phyloP scores from a whole-genome alignment of 2,888 invertebrate genomes.

The Adelognathus sp. region DNA sequence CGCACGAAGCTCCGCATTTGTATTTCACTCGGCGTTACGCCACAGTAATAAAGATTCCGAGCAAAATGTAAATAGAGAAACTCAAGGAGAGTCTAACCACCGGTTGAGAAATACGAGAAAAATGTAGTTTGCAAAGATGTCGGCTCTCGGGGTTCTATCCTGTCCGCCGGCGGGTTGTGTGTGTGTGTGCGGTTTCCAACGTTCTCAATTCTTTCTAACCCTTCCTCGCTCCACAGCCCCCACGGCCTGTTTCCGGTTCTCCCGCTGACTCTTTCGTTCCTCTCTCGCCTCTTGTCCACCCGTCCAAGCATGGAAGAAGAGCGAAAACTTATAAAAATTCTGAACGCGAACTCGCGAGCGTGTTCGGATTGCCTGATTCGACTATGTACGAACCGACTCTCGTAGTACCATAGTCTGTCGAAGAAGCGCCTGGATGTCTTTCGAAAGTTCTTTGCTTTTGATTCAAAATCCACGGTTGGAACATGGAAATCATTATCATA shows the following conservation, averaged over 20 bases:
- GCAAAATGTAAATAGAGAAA: background rate
- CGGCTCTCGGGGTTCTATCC: constrained; percentile 32
- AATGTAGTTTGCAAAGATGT: constrained; percentile 55
- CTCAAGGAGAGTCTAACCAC: background rate
- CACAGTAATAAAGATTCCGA: constrained; percentile 24
- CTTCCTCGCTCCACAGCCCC: constrained; percentile 37
- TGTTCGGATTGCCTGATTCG: constrained; percentile 74
- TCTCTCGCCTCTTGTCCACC: background rate
- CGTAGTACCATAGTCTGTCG: constrained; percentile 8
- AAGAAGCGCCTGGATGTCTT: constrained; percentile 8
- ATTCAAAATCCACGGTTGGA: constrained; percentile 42
- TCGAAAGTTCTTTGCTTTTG: constrained; percentile 16
- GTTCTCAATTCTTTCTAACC: constrained; percentile 49
- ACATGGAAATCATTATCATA: constrained; percentile 75
- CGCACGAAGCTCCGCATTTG: background rate
- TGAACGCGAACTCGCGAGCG: constrained; percentile 72
- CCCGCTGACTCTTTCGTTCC: constrained; percentile 20
- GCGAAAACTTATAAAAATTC: constrained; percentile 78
- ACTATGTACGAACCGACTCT: constrained; percentile 40
- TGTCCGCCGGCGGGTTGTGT: background rate
- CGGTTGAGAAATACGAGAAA: constrained; percentile 21
- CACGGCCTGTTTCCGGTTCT: no score
- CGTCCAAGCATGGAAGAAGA: constrained; percentile 59
- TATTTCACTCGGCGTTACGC: constrained; percentile 1
- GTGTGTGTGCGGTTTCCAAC: constrained; percentile 38